These are phyloP conservation scores for Drosophila melanosoma DNA, from an alignment of 2,888 invertebrate genomes.

Conservation along the genomic window DNA sequence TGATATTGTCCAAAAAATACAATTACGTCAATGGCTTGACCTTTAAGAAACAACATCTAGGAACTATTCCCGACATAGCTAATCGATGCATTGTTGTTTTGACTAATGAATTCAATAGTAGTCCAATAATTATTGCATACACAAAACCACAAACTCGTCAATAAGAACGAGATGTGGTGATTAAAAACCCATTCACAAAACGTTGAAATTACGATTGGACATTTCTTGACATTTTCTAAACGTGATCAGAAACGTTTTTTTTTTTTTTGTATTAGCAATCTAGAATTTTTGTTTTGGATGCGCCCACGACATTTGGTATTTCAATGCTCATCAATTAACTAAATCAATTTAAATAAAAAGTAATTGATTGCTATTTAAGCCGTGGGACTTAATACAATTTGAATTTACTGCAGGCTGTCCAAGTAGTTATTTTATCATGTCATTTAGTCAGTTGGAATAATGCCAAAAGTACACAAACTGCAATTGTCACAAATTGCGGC, in stretches of 20 bases:
- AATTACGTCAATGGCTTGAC: neutral
- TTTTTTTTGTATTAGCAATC: constrained; percentile 51
- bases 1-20: neutral
- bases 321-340: constrained; percentile 60
- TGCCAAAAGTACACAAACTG: constrained; percentile 48
- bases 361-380: constrained; percentile 56
- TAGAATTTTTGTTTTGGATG: constrained; percentile 61
- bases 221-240: constrained; percentile 43
- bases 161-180: constrained; percentile 2
- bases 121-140: constrained; percentile 5
- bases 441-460: constrained; percentile 43
- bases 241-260: constrained; percentile 29
- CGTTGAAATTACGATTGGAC: constrained; percentile 6
- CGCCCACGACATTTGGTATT: constrained; percentile 53
- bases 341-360: constrained; percentile 65
- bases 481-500: constrained; percentile 48
- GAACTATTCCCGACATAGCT: neutral
- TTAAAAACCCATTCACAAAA: constrained; percentile 14
- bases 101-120: neutral
- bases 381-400: constrained; percentile 58
- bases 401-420: constrained; percentile 39
- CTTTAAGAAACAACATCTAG: neutral
- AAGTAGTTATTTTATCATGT: constrained; percentile 57
- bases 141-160: neutral
- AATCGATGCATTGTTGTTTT: neutral